Percentiles rank a stretch among this genome's conserved stretches.
These are phyloP conservation scores for Cyphomyrus discorhynchus DNA, from an alignment of 2,113 vertebrate genomes.

Conservation along the genomic window DNA sequence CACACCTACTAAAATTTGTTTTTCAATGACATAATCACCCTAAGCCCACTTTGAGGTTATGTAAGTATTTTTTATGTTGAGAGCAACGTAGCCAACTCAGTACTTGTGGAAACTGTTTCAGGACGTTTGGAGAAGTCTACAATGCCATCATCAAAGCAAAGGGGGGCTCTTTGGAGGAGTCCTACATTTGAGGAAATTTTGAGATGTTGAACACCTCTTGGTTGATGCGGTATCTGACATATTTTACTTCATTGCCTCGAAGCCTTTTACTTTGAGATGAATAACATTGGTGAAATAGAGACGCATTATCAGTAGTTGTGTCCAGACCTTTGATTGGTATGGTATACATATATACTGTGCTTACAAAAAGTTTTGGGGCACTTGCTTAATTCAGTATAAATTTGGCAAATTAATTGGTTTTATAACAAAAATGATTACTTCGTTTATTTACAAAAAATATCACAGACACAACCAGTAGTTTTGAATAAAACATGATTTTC, in stretches of 20 bases:
- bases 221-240: neutral
- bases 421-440: neutral
- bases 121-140: neutral
- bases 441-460: neutral
- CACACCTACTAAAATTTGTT: neutral
- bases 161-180: neutral
- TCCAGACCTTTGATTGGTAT: neutral
- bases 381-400: neutral
- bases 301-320: neutral
- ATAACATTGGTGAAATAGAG: neutral
- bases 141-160: neutral
- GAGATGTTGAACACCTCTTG: neutral
- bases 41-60: neutral
- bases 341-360: neutral
- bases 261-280: neutral
- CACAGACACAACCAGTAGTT: neutral
- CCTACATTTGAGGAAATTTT: neutral
- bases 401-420: neutral
- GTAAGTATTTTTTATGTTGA: neutral
- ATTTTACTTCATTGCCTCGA: neutral
- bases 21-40: neutral
- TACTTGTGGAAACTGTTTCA: neutral
- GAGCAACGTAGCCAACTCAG: neutral
- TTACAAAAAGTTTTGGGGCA: neutral
- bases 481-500: neutral